phyloP scores from a whole-genome alignment of 2,797 vertebrate genomes.

The Hybognathus amarus region DNA sequence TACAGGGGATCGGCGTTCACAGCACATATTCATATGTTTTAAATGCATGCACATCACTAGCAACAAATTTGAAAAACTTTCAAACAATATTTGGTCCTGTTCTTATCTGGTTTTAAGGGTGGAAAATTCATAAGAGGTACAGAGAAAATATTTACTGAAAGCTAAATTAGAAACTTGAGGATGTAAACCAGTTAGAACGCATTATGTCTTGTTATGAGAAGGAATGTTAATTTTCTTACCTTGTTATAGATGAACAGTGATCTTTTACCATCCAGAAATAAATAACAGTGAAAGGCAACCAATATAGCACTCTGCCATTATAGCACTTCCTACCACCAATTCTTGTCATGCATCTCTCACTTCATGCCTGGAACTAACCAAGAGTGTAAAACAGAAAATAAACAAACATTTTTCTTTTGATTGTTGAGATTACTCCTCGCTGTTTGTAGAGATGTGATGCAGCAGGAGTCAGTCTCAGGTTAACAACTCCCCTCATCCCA shows the following conservation, averaged over 20 bases:
- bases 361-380: slow-evolving; percentile 71
- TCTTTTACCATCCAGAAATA: slow-evolving; percentile 27
- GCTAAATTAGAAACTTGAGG: slow-evolving; percentile 86
- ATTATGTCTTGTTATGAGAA: slow-evolving; percentile 66
- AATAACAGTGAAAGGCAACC: slow-evolving; percentile 16
- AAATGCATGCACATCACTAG: slow-evolving; percentile 60
- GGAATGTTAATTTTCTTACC: slow-evolving; percentile 15
- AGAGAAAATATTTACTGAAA: slow-evolving; percentile 87
- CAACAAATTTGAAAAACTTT: slow-evolving; percentile 88
- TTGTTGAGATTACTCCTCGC: slow-evolving; percentile 34
- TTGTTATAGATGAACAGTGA: slow-evolving; percentile 7
- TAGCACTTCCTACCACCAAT: background rate
- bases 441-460: slow-evolving; percentile 66
- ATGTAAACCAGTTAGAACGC: slow-evolving; percentile 80
- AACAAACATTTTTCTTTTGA: slow-evolving; percentile 34
- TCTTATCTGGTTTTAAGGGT: slow-evolving; percentile 80
- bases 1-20: slow-evolving; percentile 56
- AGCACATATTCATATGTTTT: slow-evolving; percentile 53
- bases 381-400: slow-evolving; percentile 43
- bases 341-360: slow-evolving; percentile 21
- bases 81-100: slow-evolving; percentile 86
- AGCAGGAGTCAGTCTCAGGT: slow-evolving; percentile 70
- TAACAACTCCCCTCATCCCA: slow-evolving; percentile 45
- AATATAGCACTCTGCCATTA: slow-evolving; percentile 11
- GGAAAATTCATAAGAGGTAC: slow-evolving; percentile 85